Evolutionary conservation across 2,888 invertebrate genomes (phyloP), one percentile per base, ranked within the genome.

Genomic region (Tachina fera): DNA sequence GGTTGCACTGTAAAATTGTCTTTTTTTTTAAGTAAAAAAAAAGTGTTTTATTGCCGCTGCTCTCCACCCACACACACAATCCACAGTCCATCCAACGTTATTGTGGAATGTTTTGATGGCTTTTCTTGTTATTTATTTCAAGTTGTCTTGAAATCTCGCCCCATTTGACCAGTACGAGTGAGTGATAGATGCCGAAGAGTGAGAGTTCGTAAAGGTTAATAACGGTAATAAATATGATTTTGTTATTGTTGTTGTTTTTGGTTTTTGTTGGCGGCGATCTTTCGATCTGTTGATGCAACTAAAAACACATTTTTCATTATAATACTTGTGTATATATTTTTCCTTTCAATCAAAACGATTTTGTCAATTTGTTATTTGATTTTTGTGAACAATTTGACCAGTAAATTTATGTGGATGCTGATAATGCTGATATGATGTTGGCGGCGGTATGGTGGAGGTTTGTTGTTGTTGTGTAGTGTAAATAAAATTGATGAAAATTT

Each of bases 191-290:
- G 79, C 83, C 61, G 83, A 80, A 83, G 83, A 86, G 86, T 86
- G 86, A 80, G 86, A 86, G 86, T 86, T 86, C 86, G 83, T 76
- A 76, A 86, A 86, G 86, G 86, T 86, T 86, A 86, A 86, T 86
- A 86, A 83, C 79, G 83, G 83, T 83, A 83, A 86, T 86, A 86
- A 86, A 83, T 86, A 77, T 80, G 72, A 45, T 60, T 65, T 60
- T 79, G 31, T 70, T 78, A 16, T 47, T 56, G 43, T 45, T 63
- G 45, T 22, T 65, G 45, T 31, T 65, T 16, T 43, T 45, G 58
- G 45, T 22, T 65, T 45, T 31, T 65, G 22, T 43, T 45, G 58
- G 10, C 51, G 51, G 61, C 39, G 65, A 3, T 56, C 56, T 80
- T 75, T 67, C 45, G 5, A 22, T 22, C 31, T 31, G 22, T 72